Evolutionary conservation across 2,797 vertebrate genomes (phyloP), one percentile per base, ranked within the genome.

Genomic region (Phyllotis vaccarum): DNA sequence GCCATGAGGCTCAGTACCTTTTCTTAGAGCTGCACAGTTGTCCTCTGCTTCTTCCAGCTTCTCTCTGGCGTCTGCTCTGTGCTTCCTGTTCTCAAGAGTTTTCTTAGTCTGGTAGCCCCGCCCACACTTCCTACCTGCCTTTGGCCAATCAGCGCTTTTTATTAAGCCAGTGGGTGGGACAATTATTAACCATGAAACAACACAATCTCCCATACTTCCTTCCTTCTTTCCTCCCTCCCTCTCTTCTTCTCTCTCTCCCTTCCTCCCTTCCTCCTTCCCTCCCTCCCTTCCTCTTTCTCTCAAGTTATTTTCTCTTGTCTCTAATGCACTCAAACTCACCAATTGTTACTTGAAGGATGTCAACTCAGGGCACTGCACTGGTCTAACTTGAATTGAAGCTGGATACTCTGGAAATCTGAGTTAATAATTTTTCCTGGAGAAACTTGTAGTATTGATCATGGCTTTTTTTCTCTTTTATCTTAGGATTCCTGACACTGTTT

Each of bases 221-320:
- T 9, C 21, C 21, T 72, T 29, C 90, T 58, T 93, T 93, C 87
- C 9, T 6, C 14, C 90, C 19, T 88, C 14, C 31, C 13, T n/a
- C 3, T 14, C 22, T 82, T 83, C 37, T 12, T 19, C 34, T 58
- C 6, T 22, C 21, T 58, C 6, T 58, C 16, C 66, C 21, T 12
- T 3, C 21, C 37, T 11, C 4, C 5, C 16, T 17, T 14, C 27
- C n/a, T 58, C 21, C 31, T 40, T 2, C 16, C 74, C 43, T 93
- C 78, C 27, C 79, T 17, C 83, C 2, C 13, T 74, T 43, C 89
- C 11, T 89, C 2, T 17, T 7, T 17, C 29, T 14, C 31, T 54
- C 7, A 27, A 80, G 54, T 89, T 94, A 49, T 86, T 19, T 89
- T 5, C 16, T 95, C 13, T 90, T 78, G 43, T 82, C 27, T 91